Conservation (phyloP, 2,888 invertebrate genomes). For the Aporophyla lueneburgensis region DNA sequence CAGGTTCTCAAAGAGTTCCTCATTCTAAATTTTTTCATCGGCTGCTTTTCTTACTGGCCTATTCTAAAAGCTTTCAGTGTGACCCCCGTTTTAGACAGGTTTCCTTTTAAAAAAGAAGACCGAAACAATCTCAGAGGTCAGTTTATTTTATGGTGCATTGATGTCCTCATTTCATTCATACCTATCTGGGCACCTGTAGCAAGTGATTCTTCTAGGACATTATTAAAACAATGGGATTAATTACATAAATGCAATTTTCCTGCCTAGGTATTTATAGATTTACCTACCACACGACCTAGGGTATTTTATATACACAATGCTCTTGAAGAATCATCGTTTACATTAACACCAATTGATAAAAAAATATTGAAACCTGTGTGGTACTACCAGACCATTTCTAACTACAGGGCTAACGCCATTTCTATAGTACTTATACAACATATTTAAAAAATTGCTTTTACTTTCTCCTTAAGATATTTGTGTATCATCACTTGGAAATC, state of each 20-base stretch:
- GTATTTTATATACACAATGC: constrained; percentile 26
- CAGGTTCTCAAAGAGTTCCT: too few relatives aligned
- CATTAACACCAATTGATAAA: constrained; percentile 23
- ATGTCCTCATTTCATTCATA: constrained; percentile 8
- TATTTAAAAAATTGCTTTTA: constrained; percentile 26
- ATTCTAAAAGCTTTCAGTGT: too few relatives aligned
- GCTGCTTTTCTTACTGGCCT: too few relatives aligned
- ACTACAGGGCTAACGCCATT: background rate
- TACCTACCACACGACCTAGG: constrained; percentile 38
- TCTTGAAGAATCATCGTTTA: constrained; percentile 23
- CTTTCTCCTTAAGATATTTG: constrained; percentile 35
- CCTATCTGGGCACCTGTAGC: background rate
- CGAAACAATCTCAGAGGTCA: background rate
- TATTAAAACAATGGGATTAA: constrained; percentile 29
- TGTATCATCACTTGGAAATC: background rate
- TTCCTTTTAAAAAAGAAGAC: too few relatives aligned
- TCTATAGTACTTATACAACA: background rate
- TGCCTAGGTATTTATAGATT: constrained; percentile 22
- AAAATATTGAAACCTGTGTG: constrained; percentile 1
- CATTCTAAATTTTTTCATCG: too few relatives aligned
- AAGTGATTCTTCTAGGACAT: background rate
- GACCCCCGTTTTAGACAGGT: too few relatives aligned
- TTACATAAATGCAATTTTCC: constrained; percentile 27
- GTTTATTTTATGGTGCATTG: background rate
- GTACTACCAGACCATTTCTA: constrained; percentile 4